Percentiles rank a stretch among this genome's conserved stretches.
Conservation (phyloP, 2,888 invertebrate species). For the Eilema caniola region DNA sequence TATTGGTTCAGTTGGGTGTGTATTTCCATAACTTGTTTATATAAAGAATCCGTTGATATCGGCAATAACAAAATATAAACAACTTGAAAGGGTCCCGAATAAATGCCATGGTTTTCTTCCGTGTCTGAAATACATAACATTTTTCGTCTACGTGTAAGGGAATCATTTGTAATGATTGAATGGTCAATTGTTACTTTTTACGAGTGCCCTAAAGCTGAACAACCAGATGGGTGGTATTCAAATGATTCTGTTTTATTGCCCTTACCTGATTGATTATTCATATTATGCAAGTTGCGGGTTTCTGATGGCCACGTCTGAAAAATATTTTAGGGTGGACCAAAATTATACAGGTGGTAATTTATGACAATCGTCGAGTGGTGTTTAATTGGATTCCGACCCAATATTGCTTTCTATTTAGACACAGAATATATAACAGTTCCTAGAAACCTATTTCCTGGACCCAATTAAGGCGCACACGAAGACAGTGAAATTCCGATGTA, state of each 20-base stretch:
- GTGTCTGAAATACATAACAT: background rate
- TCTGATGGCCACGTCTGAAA: conserved; percentile 25
- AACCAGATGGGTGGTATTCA: conserved; percentile 33
- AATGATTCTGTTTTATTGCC: conserved; percentile 40
- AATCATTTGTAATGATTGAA: conserved; percentile 23
- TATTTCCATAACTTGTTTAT: conserved; percentile 3
- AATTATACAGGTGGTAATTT: conserved; percentile 6
- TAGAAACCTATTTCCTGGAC: no score
- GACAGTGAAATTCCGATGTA: no score
- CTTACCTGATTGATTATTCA: conserved; percentile 47
- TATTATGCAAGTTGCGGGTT: conserved; percentile 30
- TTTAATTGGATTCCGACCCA: background rate
- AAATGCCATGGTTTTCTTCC: background rate
- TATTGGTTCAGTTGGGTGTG: background rate
- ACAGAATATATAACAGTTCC: no score
- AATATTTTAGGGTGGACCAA: conserved; percentile 28
- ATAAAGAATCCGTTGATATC: background rate
- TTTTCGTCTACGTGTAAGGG: conserved; percentile 10
- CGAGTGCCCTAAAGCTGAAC: conserved; percentile 25
- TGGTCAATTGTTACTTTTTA: conserved; percentile 37
- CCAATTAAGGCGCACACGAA: no score
- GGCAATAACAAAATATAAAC: background rate
- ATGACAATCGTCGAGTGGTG: background rate
- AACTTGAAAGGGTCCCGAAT: background rate
- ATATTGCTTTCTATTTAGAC: background rate